Conservation (phyloP, 35 echinoderm and acorn worm species). For the Lytechinus variegatus region DNA sequence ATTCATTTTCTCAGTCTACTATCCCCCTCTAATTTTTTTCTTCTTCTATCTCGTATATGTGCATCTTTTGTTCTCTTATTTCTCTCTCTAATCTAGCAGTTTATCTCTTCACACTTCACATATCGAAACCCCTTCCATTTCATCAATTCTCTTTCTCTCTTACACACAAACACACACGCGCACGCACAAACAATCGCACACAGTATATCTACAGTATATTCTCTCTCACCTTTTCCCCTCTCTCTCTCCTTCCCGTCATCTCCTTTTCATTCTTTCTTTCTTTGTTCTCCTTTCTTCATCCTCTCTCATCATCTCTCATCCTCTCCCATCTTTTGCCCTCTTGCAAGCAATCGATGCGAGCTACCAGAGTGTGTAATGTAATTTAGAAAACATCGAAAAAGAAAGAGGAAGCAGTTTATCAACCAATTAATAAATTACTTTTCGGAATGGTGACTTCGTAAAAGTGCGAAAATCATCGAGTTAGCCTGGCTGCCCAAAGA, state of each 20-base stretch:
- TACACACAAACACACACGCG: background rate
- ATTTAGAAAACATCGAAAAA: background rate
- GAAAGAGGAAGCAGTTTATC: background rate
- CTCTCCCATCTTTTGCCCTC: background rate
- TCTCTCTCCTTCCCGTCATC: background rate
- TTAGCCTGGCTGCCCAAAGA: background rate
- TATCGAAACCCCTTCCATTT: background rate
- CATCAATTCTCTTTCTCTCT: background rate
- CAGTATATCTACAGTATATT: too few species aligned
- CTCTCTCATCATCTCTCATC: background rate
- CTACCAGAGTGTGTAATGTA: background rate
- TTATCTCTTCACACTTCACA: too few species aligned
- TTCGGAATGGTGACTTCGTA: background rate
- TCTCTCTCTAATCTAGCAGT: too few species aligned
- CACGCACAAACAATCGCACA: background rate
- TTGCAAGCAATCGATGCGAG: background rate
- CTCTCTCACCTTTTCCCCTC: too few species aligned
- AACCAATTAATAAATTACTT: constrained; percentile 15
- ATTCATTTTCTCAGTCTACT: background rate
- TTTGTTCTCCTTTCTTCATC: background rate
- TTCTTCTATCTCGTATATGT: background rate
- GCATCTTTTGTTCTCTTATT: background rate
- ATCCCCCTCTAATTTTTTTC: background rate
- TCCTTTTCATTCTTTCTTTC: background rate
- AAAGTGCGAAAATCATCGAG: constrained; percentile 1